phyloP scores from a whole-genome alignment of 2,888 invertebrate species.

The Dryobotodes eremita region DNA sequence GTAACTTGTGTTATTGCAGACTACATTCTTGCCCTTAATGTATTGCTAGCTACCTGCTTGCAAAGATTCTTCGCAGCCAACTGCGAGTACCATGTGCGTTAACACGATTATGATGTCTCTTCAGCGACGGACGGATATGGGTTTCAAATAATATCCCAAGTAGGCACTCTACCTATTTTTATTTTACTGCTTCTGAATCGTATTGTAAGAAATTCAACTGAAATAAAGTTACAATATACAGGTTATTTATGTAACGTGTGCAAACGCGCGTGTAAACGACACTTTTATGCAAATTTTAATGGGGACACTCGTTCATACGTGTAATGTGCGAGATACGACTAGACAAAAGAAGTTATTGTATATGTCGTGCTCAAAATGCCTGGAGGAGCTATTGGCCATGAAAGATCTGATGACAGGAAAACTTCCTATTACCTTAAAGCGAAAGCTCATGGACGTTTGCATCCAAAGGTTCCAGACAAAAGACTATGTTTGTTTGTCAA shows the following conservation, averaged over 20 bases:
- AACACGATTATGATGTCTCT: not conserved
- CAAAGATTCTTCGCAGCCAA: too few relatives aligned
- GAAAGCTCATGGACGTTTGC: not conserved
- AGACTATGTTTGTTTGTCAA: not conserved
- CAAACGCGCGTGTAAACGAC: too few relatives aligned
- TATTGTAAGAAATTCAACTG: not conserved
- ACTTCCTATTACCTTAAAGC: not conserved
- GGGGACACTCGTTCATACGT: not conserved
- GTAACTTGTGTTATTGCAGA: too few relatives aligned
- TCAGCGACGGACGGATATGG: not conserved
- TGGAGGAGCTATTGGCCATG: not conserved
- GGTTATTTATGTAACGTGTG: conserved; percentile 34
- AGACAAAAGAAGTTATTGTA: not conserved
- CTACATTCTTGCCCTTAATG: too few relatives aligned
- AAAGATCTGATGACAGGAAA: not conserved
- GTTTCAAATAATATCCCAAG: too few relatives aligned
- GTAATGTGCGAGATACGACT: not conserved
- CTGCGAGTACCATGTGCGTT: not conserved
- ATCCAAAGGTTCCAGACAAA: not conserved
- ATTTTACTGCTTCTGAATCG: not conserved
- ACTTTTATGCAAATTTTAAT: conserved; percentile 1
- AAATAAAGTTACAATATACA: conserved; percentile 25
- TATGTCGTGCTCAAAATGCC: not conserved
- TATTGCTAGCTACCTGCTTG: too few relatives aligned
- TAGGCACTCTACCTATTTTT: too few relatives aligned